phyloP scores from a whole-genome alignment of 2,888 invertebrate genomes.

The Ichneumon xanthorius region DNA sequence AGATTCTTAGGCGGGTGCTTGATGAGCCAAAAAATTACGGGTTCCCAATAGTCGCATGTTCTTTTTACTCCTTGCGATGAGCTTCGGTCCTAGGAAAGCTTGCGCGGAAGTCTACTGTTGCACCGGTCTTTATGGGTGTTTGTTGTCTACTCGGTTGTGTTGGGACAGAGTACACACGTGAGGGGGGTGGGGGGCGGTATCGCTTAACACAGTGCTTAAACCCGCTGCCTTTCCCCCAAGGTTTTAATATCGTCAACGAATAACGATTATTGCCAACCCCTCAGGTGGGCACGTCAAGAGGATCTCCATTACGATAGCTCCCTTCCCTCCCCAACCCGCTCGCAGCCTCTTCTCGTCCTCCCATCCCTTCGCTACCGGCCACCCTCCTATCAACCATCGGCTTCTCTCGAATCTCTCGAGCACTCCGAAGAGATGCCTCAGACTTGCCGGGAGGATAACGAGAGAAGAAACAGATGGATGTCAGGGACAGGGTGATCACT shows the following conservation, averaged over 20 bases:
- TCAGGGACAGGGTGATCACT: not conserved
- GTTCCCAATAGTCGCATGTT: not conserved
- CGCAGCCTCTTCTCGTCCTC: not conserved
- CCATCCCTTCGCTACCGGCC: constrained; percentile 10
- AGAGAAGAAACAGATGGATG: not conserved
- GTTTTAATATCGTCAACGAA: constrained; percentile 43
- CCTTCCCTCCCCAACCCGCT: not conserved
- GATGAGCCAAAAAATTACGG: not conserved
- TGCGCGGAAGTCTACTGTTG: not conserved
- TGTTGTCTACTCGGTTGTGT: constrained; percentile 12
- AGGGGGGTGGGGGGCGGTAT: not conserved
- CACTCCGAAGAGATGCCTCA: constrained; percentile 7
- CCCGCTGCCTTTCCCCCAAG: constrained; percentile 7
- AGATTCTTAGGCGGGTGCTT: not conserved
- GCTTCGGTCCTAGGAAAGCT: not conserved
- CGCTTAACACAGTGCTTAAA: constrained; percentile 23
- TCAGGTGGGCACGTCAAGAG: constrained; percentile 31
- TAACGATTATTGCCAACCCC: constrained; percentile 46
- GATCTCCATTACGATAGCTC: constrained; percentile 47
- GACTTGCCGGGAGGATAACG: constrained; percentile 19
- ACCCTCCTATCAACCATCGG: constrained; percentile 22
- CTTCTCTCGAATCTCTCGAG: constrained; percentile 26
- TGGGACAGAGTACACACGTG: constrained; percentile 8
- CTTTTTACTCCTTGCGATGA: not conserved
- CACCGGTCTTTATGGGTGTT: not conserved